Evolutionary conservation across 2,113 vertebrate genomes (phyloP).

Genomic region (Numida meleagris): DNA sequence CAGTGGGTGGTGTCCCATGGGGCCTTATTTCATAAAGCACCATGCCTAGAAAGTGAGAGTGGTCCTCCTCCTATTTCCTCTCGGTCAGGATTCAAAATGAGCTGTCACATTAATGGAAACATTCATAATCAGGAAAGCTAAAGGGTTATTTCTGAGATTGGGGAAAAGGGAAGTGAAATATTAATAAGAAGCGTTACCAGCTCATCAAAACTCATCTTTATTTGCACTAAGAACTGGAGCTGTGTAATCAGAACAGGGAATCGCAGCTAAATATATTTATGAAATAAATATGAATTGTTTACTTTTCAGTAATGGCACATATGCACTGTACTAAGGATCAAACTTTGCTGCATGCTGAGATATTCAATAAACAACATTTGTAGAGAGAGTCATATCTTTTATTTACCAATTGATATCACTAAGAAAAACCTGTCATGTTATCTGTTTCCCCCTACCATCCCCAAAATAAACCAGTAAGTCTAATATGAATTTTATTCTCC

Average conservation of each 20-base stretch:
- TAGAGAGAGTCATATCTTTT: background rate
- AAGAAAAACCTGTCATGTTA: background rate
- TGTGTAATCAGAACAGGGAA: constrained; percentile 22
- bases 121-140: background rate
- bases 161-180: background rate
- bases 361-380: background rate
- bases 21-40: background rate
- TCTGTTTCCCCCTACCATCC: too few species aligned
- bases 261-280: constrained; percentile 40
- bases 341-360: background rate
- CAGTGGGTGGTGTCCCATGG: rapidly evolving
- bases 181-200: background rate
- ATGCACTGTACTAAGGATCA: background rate
- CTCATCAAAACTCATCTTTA: constrained; percentile 31
- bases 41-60: background rate
- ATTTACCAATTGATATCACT: background rate
- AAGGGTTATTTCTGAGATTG: background rate
- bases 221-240: background rate
- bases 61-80: background rate
- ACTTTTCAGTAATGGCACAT: background rate
- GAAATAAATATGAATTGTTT: constrained; percentile 31
- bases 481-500: background rate
- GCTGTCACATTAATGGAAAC: background rate
- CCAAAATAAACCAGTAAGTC: background rate
- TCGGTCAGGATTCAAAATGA: background rate